phyloP scores from a whole-genome alignment of 2,797 vertebrate species.

The Diglossa cyanea region DNA sequence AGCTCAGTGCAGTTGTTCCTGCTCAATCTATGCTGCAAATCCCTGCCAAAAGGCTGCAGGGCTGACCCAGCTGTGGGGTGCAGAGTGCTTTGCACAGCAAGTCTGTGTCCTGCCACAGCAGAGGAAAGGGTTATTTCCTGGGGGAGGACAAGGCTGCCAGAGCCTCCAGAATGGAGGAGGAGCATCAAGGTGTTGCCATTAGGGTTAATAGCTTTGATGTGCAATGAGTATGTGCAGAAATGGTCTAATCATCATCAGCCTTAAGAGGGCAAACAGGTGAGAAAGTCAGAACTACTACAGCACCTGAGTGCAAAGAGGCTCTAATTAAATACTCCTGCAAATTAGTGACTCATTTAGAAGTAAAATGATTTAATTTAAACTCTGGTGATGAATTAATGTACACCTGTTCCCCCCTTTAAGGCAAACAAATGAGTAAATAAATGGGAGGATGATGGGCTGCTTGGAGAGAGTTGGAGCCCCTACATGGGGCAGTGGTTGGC shows the following conservation, averaged over 20 bases:
- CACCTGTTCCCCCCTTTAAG: constrained; percentile 69
- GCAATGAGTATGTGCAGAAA: constrained; percentile 19
- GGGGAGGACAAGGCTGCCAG: neutral
- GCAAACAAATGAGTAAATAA: constrained; percentile 68
- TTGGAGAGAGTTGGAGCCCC: neutral
- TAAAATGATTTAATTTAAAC: constrained; percentile 73
- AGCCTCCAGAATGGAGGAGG: neutral
- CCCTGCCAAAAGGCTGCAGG: constrained; percentile 8
- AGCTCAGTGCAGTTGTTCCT: neutral
- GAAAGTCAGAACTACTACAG: constrained; percentile 63
- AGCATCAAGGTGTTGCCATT: constrained; percentile 34
- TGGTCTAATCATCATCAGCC: constrained; percentile 54
- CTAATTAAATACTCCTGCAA: constrained; percentile 71
- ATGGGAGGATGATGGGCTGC: neutral
- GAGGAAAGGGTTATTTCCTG: constrained; percentile 6
- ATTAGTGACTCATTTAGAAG: constrained; percentile 73
- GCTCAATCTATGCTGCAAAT: neutral
- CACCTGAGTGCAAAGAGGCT: constrained; percentile 70
- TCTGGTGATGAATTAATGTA: constrained; percentile 70
- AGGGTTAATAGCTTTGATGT: constrained; percentile 63
- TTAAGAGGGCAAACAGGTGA: constrained; percentile 68
- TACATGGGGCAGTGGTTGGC: neutral
- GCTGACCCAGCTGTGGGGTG: neutral
- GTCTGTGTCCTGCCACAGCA: neutral
- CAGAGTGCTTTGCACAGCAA: neutral